Conservation (phyloP, 2,797 vertebrate species). For the Intellagama lesueurii region DNA sequence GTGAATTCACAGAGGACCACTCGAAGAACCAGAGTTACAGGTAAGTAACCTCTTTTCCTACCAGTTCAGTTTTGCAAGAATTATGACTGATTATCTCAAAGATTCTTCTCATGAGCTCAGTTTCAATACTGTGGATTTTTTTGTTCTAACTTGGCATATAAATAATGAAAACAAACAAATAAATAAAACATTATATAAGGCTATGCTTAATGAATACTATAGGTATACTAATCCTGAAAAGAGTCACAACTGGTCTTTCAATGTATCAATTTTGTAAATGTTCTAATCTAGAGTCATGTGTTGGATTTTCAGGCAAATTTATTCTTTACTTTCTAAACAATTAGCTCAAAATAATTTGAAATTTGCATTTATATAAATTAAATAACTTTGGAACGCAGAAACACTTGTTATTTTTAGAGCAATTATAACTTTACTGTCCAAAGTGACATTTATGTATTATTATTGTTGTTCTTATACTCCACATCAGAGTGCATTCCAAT, state of each 20-base stretch:
- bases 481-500: too few species aligned
- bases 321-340: neutral
- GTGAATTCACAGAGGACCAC: too few species aligned
- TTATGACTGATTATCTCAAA: neutral
- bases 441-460: neutral
- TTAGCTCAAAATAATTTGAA: neutral
- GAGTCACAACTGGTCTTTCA: neutral
- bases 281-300: neutral
- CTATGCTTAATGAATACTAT: neutral
- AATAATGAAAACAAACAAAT: constrained; percentile 12
- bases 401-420: neutral
- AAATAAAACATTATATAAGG: neutral
- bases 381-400: neutral
- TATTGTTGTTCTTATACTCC: too few species aligned
- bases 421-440: constrained; percentile 10
- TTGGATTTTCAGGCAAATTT: neutral
- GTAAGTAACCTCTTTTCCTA: neutral
- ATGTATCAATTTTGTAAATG: neutral
- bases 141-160: neutral
- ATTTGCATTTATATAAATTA: neutral
- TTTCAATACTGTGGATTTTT: neutral
- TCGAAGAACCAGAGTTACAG: too few species aligned
- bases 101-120: neutral
- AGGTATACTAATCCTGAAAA: neutral
- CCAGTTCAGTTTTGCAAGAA: neutral